Percentiles rank a stretch among this genome's conserved stretches.
Evolutionary conservation across 2,113 vertebrate species (phyloP).

Genomic region (Micromys minutus): DNA sequence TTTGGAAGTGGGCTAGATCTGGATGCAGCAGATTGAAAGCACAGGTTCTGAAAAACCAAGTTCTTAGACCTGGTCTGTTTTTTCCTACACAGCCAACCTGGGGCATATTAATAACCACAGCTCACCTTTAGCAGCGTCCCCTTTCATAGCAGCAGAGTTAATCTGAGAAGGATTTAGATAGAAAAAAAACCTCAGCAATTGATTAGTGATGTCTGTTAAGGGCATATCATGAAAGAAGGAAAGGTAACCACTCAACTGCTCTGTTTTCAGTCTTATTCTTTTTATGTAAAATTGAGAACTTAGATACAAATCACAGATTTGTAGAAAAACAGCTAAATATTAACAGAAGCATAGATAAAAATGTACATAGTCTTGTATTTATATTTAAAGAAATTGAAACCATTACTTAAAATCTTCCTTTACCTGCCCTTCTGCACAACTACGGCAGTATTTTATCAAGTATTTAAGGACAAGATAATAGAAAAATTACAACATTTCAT

Average conservation of each 20-base stretch:
- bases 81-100: not conserved
- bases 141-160: conserved; percentile 5
- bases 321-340: conserved; percentile 25
- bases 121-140: not conserved
- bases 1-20: not conserved
- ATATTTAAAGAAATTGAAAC: conserved; percentile 36
- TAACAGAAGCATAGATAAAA: conserved; percentile 40
- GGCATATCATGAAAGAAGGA: not conserved
- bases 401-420: conserved; percentile 18
- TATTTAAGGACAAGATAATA: conserved; percentile 45
- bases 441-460: conserved; percentile 19
- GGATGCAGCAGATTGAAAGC: not conserved
- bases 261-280: not conserved
- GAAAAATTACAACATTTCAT: not conserved
- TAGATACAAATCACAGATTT: not conserved
- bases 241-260: not conserved
- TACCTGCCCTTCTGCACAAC: not conserved
- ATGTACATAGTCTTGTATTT: conserved; percentile 16
- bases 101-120: not conserved
- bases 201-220: conserved; percentile 52
- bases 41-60: not conserved
- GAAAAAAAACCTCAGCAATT: not conserved
- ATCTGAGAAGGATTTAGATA: conserved; percentile 26
- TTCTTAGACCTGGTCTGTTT: not conserved
- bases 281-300: conserved; percentile 16